These are phyloP conservation scores for Amphipoea oculea DNA, from an alignment of 2,888 invertebrate species.

Conservation along the genomic window DNA sequence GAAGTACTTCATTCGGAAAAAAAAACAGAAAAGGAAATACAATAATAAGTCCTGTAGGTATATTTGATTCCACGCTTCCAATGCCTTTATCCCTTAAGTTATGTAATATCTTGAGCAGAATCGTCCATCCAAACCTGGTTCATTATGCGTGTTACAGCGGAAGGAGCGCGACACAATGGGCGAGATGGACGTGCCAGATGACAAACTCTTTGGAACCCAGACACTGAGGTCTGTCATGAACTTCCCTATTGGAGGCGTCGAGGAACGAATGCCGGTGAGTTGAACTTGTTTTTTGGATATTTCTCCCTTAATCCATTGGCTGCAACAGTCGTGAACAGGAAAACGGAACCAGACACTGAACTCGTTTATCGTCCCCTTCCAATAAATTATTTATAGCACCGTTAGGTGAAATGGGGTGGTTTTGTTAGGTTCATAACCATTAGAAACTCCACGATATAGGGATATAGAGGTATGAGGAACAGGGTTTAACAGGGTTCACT, in stretches of 20 bases:
- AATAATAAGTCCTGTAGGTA: not conserved
- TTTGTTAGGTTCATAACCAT: too few relatives aligned
- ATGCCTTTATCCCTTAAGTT: too few relatives aligned
- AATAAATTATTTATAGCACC: not conserved
- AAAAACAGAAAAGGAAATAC: too few relatives aligned
- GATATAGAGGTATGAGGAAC: too few relatives aligned
- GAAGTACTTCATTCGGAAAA: too few relatives aligned
- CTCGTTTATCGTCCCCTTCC: not conserved
- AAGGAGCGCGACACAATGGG: slow-evolving; percentile 98
- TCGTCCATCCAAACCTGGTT: not conserved
- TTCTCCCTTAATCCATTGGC: not conserved
- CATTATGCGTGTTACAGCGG: slow-evolving; percentile 79
- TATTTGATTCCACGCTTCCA: not conserved
- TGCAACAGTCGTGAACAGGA: too few relatives aligned
- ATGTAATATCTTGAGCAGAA: not conserved
- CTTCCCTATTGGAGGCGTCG: slow-evolving; percentile 98
- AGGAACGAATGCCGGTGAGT: slow-evolving; percentile 98
- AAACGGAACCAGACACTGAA: not conserved
- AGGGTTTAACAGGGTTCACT: too few relatives aligned
- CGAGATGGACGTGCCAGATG: slow-evolving; percentile 97
- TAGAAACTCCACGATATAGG: not conserved
- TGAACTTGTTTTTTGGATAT: not conserved
- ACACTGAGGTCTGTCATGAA: slow-evolving; percentile 99
- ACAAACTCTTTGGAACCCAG: slow-evolving; percentile 99
- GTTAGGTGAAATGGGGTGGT: not conserved